Evolutionary conservation across 2,888 invertebrate species (phyloP), one percentile per base, ranked within the genome.

Genomic region (Hirtodrosophila confusa): DNA sequence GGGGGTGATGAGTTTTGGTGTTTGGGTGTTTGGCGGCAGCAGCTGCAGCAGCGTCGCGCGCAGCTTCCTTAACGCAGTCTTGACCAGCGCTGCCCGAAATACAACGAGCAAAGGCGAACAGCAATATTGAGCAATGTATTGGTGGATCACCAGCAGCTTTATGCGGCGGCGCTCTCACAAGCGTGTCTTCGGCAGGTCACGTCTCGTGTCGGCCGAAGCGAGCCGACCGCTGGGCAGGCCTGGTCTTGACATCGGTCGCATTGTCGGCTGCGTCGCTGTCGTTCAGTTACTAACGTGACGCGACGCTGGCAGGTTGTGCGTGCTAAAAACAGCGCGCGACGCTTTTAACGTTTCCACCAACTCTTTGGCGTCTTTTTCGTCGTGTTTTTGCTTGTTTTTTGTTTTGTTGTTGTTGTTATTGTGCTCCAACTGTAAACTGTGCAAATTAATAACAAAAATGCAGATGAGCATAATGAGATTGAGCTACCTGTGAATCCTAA

Each of bases 221-320:
- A 44, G 29, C 54, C 73, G 73, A 70, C 41, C 56, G 58, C 11
- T 44, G 48, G 11, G 43, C 58, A 47, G 36, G 33, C 54, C 39
- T 43, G 48, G 60, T 60, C 72, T 64, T 51, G 56, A 8, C 31
- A 31, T 29, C n/a, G 61, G 17, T 17, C 17, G 1, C 17, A 17
- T 2, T 17, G 51, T 4, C 37, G 12, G 31, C 27, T 35, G 47
- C 63, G 49, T 36, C 55, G 56, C 53, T 39, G 49, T 29, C 49
- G 68, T 60, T 74, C 49, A 78, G 78, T 76, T 78, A 64, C 78
- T 78, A 70, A 70, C 70, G 78, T 78, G 75, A 77, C 78, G 75
- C 75, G 78, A 66, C 56, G 57, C 68, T 54, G 45, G 50, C 63
- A 71, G 71, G 76, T 78, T 78, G 75, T 73, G 35, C 51, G 44